phyloP scores from a whole-genome alignment of 2,888 invertebrate species.

The Ophonus ardosiacus region DNA sequence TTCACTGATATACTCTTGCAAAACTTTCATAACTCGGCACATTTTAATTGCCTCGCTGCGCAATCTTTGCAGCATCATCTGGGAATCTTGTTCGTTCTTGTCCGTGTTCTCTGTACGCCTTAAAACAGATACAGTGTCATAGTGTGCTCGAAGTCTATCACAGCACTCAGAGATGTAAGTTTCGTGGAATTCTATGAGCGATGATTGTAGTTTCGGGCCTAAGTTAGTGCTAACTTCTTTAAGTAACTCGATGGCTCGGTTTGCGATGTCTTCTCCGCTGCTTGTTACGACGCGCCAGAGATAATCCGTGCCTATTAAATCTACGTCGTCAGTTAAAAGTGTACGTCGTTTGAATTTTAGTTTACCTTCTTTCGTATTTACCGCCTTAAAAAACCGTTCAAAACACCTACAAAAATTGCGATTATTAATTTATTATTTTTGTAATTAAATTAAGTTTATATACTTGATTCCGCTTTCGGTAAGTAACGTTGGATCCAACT shows the following conservation, averaged over 20 bases:
- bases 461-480: slow-evolving; percentile 97
- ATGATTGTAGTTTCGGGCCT: slow-evolving; percentile 89
- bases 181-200: slow-evolving; percentile 90
- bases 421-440: slow-evolving; percentile 21
- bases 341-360: slow-evolving; percentile 91
- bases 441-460: neutral
- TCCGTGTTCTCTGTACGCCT: slow-evolving; percentile 77
- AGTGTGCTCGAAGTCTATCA: slow-evolving; percentile 90
- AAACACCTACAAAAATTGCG: slow-evolving; percentile 76
- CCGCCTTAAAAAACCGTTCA: slow-evolving; percentile 94
- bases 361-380: slow-evolving; percentile 96
- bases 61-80: slow-evolving; percentile 76
- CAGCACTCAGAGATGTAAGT: slow-evolving; percentile 95
- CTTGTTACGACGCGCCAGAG: slow-evolving; percentile 92
- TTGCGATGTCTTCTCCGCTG: slow-evolving; percentile 94
- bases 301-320: slow-evolving; percentile 97
- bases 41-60: slow-evolving; percentile 88
- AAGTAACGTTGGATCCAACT: slow-evolving; percentile 92
- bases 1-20: slow-evolving; percentile 96
- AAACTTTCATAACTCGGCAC: slow-evolving; percentile 94
- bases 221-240: slow-evolving; percentile 96
- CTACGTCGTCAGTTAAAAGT: slow-evolving; percentile 93
- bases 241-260: slow-evolving; percentile 92
- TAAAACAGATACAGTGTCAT: slow-evolving; percentile 86
- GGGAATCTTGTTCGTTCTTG: slow-evolving; percentile 75